Conservation (phyloP, 2,113 vertebrate species). For the Pseudopodoces humilis region DNA sequence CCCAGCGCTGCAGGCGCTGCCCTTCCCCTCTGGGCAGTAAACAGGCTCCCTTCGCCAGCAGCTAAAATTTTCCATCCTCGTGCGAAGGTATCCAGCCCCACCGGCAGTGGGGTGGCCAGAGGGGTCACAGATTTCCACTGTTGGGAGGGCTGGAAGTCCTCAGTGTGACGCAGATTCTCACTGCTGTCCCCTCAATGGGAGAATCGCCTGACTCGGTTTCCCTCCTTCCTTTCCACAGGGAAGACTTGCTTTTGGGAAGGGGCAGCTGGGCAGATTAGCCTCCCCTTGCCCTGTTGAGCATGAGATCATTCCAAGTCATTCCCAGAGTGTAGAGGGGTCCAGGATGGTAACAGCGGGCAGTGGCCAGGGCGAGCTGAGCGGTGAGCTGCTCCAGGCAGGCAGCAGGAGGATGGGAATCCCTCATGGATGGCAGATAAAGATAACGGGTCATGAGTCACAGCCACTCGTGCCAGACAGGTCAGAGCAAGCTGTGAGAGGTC, state of each 20-base stretch:
- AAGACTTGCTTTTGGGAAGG: not conserved
- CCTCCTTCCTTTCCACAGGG: not conserved
- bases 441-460: not conserved
- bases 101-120: accelerated
- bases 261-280: not conserved
- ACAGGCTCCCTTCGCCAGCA: slow-evolving; percentile 1
- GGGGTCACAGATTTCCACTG: not conserved
- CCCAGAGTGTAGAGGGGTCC: not conserved
- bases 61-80: slow-evolving; percentile 32
- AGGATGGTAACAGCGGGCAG: not conserved
- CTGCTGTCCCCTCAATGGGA: not conserved
- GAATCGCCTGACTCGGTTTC: accelerated
- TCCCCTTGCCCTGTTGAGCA: not conserved
- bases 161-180: not conserved
- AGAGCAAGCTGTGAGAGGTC: accelerated
- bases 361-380: accelerated
- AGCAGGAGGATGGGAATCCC: not conserved
- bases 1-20: not conserved
- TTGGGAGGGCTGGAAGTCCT: not conserved
- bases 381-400: not conserved
- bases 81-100: not conserved
- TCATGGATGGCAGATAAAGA: not conserved
- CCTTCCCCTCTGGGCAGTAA: slow-evolving; percentile 32
- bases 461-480: not conserved
- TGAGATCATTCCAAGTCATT: not conserved